Conservation (phyloP, 1,140 invertebrate genomes). For the Artemia franciscana region DNA sequence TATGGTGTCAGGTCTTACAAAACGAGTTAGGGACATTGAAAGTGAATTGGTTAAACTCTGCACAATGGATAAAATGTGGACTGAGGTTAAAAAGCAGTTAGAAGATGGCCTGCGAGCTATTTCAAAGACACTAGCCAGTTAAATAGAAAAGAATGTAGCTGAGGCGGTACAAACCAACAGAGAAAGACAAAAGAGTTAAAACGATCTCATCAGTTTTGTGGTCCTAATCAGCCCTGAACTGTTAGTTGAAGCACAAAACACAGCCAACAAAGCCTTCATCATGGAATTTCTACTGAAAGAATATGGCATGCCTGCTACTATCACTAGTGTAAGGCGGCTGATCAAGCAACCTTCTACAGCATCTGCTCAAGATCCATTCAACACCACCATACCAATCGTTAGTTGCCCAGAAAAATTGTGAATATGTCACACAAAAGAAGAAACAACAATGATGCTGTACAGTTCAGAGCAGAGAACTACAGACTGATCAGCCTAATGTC, state of each 20-base stretch:
- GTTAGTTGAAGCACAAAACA: not conserved
- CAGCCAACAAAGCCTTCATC: not conserved
- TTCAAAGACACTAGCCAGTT: not conserved
- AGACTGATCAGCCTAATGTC: no score
- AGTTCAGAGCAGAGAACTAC: not conserved
- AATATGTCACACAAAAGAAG: not conserved
- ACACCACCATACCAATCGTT: not conserved
- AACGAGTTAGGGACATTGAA: not conserved
- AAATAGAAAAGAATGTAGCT: not conserved
- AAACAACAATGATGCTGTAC: not conserved
- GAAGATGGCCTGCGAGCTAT: not conserved
- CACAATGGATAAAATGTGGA: not conserved
- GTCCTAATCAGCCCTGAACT: not conserved
- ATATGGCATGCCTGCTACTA: not conserved
- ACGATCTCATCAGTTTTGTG: not conserved
- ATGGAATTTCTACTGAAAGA: not conserved
- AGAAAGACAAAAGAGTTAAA: not conserved
- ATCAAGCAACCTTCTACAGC: not conserved
- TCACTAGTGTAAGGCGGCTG: not conserved
- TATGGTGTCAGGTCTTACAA: not conserved
- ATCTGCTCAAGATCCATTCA: not conserved
- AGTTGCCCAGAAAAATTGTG: not conserved
- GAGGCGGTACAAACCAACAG: not conserved
- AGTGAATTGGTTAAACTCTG: not conserved
- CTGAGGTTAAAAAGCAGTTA: not conserved